phyloP scores from a whole-genome alignment of 2,888 invertebrate species.

The Cryptosula pallasiana region DNA sequence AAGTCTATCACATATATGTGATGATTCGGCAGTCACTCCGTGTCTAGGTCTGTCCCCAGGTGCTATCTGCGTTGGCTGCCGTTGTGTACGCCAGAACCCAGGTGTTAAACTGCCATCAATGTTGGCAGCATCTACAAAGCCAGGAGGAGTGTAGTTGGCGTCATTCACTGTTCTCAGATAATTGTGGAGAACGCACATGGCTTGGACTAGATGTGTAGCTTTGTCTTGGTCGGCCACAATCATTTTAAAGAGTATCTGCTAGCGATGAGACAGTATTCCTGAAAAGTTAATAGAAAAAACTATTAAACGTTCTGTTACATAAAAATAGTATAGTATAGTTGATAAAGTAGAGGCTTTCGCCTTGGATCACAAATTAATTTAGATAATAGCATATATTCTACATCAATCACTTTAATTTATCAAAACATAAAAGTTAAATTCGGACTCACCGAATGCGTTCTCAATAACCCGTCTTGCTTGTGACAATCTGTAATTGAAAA shows the following conservation, averaged over 20 bases:
- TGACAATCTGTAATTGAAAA: slow-evolving; percentile 9
- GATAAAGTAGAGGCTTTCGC: no score
- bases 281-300: no score
- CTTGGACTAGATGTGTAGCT: background rate
- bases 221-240: background rate
- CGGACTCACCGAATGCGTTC: slow-evolving; percentile 11
- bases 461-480: background rate
- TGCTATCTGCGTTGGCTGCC: background rate
- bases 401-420: no score
- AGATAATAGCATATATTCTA: no score
- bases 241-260: slow-evolving; percentile 1
- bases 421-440: no score
- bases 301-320: no score
- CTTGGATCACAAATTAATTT: no score
- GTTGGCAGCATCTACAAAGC: background rate
- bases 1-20: background rate
- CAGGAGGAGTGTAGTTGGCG: background rate
- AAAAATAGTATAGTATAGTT: no score
- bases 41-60: background rate
- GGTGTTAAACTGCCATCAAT: background rate
- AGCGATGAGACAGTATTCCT: slow-evolving; percentile 4
- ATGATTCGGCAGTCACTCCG: background rate
- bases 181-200: background rate
- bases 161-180: background rate
- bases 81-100: background rate